Evolutionary conservation across 2,113 vertebrate species (phyloP).

Genomic region (Lipotes vexillifer): DNA sequence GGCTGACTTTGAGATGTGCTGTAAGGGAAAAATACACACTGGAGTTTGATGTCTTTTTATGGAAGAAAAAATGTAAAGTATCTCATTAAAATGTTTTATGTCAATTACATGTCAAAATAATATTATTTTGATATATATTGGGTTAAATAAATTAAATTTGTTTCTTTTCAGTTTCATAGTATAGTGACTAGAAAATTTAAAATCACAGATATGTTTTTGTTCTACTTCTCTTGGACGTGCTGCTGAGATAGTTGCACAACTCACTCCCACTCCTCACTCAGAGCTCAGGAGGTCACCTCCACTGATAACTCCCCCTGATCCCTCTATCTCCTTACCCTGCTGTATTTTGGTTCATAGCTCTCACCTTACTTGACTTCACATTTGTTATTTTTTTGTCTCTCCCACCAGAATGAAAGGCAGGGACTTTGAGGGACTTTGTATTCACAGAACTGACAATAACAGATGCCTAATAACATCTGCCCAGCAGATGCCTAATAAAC

Average conservation of each 20-base stretch:
- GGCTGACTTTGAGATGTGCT: background rate
- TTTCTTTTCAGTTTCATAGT: background rate
- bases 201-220: background rate
- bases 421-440: too few species aligned
- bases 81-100: background rate
- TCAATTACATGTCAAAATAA: background rate
- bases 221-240: background rate
- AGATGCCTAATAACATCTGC: background rate
- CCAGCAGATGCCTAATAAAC: background rate
- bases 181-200: background rate
- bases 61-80: background rate
- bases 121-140: background rate
- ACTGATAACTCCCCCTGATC: background rate
- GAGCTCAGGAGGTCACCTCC: background rate
- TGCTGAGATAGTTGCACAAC: background rate
- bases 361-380: background rate
- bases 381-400: background rate
- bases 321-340: background rate
- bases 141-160: background rate
- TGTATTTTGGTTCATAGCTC: background rate
- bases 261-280: background rate
- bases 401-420: background rate
- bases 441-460: background rate
- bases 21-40: background rate
- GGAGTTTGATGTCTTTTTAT: background rate